These are phyloP conservation scores for Formica exsecta DNA, from an alignment of 1,140 invertebrate species.

Conservation along the genomic window DNA sequence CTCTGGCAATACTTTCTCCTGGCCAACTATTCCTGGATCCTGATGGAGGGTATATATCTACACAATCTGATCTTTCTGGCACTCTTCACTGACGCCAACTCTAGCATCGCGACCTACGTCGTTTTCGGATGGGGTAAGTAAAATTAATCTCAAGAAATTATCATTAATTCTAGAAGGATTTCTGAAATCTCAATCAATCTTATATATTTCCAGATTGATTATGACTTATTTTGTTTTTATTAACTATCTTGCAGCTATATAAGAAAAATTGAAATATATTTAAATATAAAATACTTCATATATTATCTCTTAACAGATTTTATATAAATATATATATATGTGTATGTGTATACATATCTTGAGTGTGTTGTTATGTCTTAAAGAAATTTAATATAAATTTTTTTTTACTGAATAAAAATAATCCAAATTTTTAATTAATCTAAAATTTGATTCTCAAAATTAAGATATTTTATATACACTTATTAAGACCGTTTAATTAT, in stretches of 20 bases:
- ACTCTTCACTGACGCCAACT: conserved; percentile 90
- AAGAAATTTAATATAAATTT: background rate
- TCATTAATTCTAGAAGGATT: background rate
- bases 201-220: background rate
- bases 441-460: background rate
- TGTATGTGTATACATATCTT: too few relatives aligned
- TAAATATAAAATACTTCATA: background rate
- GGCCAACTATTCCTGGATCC: conserved; percentile 93
- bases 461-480: background rate
- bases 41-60: conserved; percentile 94
- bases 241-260: background rate
- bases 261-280: background rate
- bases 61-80: conserved; percentile 93
- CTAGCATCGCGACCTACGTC: conserved; percentile 90
- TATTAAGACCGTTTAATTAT: background rate
- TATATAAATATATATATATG: background rate
- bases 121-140: conserved; percentile 92
- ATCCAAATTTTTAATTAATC: background rate
- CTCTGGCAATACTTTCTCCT: conserved; percentile 91
- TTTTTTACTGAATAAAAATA: background rate
- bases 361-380: too few relatives aligned
- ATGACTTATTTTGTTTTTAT: background rate
- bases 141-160: background rate
- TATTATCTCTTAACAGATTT: background rate
- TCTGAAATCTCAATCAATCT: background rate